Conservation (phyloP, 2,113 vertebrate species). For the Salminus brasiliensis region DNA sequence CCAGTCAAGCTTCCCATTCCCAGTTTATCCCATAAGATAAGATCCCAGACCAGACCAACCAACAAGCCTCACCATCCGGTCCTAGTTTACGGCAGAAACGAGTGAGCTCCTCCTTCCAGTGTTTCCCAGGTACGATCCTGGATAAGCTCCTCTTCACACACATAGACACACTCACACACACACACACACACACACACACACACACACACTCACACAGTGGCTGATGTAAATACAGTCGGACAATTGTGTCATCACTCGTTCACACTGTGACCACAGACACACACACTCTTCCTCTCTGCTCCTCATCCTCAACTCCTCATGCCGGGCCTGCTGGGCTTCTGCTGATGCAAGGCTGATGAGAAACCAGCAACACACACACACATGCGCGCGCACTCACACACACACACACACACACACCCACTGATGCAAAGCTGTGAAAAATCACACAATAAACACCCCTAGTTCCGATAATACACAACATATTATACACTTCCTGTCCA, state of each 20-base stretch:
- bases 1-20: too few relatives aligned
- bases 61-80: too few relatives aligned
- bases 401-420: background rate
- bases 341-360: constrained; percentile 46
- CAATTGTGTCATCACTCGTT: background rate
- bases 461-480: too few relatives aligned
- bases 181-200: background rate
- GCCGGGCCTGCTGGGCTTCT: constrained; percentile 9
- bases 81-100: too few relatives aligned
- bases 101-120: too few relatives aligned
- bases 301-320: constrained; percentile 6
- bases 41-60: too few relatives aligned
- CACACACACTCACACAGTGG: background rate
- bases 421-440: background rate
- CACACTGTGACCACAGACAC: constrained; percentile 7
- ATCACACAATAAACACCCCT: background rate
- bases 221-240: constrained; percentile 2
- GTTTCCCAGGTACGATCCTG: too few relatives aligned
- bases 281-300: constrained; percentile 1
- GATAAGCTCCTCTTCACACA: background rate
- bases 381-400: background rate
- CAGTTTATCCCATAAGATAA: too few relatives aligned
- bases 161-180: background rate
- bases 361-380: constrained; percentile 24
- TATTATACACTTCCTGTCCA: too few relatives aligned